Conservation (phyloP, 2,113 vertebrate species). For the Ptilorrhoa leucosticta region DNA sequence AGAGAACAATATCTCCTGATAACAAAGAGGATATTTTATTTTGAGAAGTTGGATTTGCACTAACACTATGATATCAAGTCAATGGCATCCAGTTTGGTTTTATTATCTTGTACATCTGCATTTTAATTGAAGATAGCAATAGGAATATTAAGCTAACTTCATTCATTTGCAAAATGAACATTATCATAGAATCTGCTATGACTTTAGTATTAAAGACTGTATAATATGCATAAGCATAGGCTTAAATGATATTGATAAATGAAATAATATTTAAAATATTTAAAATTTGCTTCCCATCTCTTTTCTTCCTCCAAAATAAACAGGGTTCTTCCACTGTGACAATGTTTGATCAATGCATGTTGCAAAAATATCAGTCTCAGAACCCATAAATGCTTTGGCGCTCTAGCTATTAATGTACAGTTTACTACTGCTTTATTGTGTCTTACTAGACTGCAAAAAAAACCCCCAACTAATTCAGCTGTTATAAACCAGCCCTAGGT, state of each 20-base stretch:
- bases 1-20: background rate
- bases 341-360: background rate
- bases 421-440: background rate
- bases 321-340: background rate
- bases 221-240: background rate
- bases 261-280: slow-evolving; percentile 43
- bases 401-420: background rate
- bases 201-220: background rate
- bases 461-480: background rate
- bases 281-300: slow-evolving; percentile 29
- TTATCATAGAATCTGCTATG: slow-evolving; percentile 9
- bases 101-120: background rate
- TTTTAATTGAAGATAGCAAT: background rate
- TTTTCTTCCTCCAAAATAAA: background rate
- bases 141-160: background rate
- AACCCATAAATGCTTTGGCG: background rate
- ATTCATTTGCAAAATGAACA: slow-evolving; percentile 28
- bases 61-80: background rate
- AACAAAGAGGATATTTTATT: background rate
- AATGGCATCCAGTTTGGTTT: background rate
- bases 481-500: background rate
- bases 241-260: background rate
- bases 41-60: background rate
- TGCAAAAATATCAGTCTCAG: background rate
- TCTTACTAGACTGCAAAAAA: background rate